phyloP scores from a whole-genome alignment of 2,113 vertebrate species.

The Podilymbus podiceps region DNA sequence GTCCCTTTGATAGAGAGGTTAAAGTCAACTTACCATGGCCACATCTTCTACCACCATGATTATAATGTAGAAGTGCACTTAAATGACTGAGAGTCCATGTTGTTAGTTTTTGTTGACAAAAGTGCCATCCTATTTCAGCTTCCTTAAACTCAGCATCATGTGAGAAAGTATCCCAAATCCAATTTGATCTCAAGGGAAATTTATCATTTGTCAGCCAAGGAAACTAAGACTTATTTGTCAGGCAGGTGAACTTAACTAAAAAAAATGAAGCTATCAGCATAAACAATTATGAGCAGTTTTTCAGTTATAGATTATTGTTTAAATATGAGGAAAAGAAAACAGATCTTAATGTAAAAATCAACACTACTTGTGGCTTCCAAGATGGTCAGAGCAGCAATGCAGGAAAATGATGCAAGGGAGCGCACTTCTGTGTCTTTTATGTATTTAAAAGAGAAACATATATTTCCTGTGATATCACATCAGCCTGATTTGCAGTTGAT shows the following conservation, averaged over 20 bases:
- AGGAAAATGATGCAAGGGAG: not conserved
- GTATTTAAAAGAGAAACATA: not conserved
- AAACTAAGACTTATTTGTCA: not conserved
- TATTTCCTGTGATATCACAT: not conserved
- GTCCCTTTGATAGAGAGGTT: not conserved
- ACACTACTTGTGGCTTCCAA: not conserved
- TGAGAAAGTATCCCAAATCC: not conserved
- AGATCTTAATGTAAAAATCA: not conserved
- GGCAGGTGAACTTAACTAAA: not conserved
- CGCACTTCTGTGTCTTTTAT: not conserved
- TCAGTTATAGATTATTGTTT: not conserved
- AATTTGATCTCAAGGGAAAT: not conserved
- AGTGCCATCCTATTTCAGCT: not conserved
- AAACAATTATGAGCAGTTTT: not conserved
- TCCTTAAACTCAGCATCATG: not conserved
- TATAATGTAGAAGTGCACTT: not conserved
- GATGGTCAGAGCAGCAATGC: not conserved
- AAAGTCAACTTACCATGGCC: not conserved
- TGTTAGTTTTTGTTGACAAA: not conserved
- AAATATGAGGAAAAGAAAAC: not conserved
- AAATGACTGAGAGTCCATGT: not conserved
- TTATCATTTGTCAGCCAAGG: not conserved
- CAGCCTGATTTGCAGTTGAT: conserved; percentile 1
- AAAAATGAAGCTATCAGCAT: not conserved
- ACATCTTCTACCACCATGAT: not conserved